Base-by-base conservation (phyloP, 2,797 vertebrate species). In the Lophotriccus pileatus region DNA sequence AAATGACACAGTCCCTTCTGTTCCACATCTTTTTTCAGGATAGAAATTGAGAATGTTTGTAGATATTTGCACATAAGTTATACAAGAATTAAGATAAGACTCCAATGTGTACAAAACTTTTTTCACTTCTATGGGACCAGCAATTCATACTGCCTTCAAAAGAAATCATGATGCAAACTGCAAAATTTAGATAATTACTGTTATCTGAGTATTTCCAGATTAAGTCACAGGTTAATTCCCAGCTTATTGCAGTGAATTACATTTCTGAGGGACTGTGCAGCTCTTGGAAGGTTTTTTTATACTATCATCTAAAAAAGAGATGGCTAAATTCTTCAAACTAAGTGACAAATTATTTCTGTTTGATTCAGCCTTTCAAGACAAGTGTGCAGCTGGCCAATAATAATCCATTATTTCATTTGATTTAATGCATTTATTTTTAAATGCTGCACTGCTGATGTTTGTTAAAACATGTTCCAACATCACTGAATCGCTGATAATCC, bases 351-450 rank as follows among this genome's bases (percentile, higher is more conserved):
- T 2, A 63, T 83, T 70, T 7, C 49, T 72, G 25, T 32, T 90
- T 67, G 12, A 93, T 67, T 86, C 32, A 75, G 14, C 17, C 24
- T 75, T 78, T 32, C 14, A 92, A 70, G 55, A 94, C 88, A 36
- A 78, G 79, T 85, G n/a, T 69, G 66, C 53, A 91, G 58, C 10
- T 93, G 46, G 75, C 73, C 75, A 90, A 87, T 77, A 90, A 93
- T 74, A 94, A 94, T 66, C 23, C 25, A 82, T 93, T 94, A 20
- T 87, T 78, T 87, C 21, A 72, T 91, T 92, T 85, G 44, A 87
- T 92, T 90, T 81, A 19, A 73, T 56, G 43, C 25, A 76, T 87
- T 95, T 94, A 36, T 79, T 96, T 97, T 97, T 90, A 85, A 86
- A 91, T 80, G 16, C 10, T 76, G 24, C 7, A 34, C 24, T 88